A percentile compares a stretch with the other conserved stretches of the same genome.
These are phyloP conservation scores for Psammodynastes pulverulentus DNA, from an alignment of 2,113 vertebrate species.

Conservation along the genomic window DNA sequence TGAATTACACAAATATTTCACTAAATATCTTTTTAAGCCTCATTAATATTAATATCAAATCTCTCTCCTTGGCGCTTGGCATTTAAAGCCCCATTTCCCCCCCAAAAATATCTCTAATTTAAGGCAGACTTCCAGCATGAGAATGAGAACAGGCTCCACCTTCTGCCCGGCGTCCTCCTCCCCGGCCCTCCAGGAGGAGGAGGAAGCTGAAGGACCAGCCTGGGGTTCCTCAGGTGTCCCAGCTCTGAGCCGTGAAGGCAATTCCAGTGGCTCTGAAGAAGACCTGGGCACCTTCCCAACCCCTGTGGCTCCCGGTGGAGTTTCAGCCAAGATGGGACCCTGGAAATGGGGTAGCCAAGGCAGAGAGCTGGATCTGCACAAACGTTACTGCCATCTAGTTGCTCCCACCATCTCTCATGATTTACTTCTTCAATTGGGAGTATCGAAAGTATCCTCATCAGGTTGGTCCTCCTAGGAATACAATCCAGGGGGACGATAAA, in stretches of 20 bases:
- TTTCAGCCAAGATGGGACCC: rapidly evolving
- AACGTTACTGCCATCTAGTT: too few relatives aligned
- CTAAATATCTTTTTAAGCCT: constrained; percentile 72
- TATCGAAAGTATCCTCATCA: not conserved
- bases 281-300: constrained; percentile 30
- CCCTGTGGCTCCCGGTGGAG: not conserved
- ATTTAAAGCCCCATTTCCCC: constrained; percentile 72
- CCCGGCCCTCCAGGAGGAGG: constrained; percentile 57
- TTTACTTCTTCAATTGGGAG: not conserved
- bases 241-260: constrained; percentile 53
- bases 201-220: constrained; percentile 70
- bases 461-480: not conserved
- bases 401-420: not conserved
- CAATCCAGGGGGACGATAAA: not conserved
- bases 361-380: rapidly evolving
- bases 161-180: constrained; percentile 51
- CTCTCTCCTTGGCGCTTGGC: constrained; percentile 67
- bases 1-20: constrained; percentile 75
- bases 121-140: constrained; percentile 66
- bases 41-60: constrained; percentile 75
- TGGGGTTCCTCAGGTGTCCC: constrained; percentile 54
- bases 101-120: constrained; percentile 63
- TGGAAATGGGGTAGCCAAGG: not conserved
- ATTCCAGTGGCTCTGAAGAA: constrained; percentile 42
- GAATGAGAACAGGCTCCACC: constrained; percentile 60